These are phyloP conservation scores for Stylophora pistillata DNA, from an alignment of 64 coral and sea anemone species.

Conservation along the genomic window DNA sequence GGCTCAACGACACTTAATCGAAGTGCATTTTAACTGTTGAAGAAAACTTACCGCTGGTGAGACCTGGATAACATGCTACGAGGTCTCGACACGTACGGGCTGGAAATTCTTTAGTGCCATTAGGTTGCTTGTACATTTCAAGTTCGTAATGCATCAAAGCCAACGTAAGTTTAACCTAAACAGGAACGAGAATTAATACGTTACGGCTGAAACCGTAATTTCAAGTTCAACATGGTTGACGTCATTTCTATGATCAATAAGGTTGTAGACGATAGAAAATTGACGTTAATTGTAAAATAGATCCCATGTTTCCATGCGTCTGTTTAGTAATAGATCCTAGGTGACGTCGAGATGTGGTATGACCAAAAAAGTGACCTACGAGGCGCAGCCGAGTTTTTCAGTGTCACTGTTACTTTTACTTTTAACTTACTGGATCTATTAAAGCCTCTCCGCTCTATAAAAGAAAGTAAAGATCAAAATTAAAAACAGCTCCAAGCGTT, in stretches of 20 bases:
- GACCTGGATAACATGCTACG: constrained; percentile 40
- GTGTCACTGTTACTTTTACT: too few relatives aligned
- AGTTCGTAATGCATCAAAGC: constrained; percentile 49
- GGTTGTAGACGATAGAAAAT: too few relatives aligned
- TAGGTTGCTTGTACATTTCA: constrained; percentile 50
- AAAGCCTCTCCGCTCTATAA: not conserved
- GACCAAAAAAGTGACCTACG: too few relatives aligned
- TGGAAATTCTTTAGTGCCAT: constrained; percentile 50
- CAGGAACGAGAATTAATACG: not conserved
- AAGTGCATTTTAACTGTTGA: not conserved
- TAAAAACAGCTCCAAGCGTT: not conserved
- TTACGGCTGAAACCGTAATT: too few relatives aligned
- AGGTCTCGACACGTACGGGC: constrained; percentile 59
- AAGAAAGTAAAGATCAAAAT: not conserved
- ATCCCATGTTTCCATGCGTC: too few relatives aligned
- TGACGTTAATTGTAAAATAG: too few relatives aligned
- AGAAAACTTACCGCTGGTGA: constrained; percentile 41
- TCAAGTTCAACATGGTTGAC: too few relatives aligned
- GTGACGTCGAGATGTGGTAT: too few relatives aligned
- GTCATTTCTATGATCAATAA: too few relatives aligned
- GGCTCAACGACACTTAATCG: not conserved
- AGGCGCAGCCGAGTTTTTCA: too few relatives aligned
- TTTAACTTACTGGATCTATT: constrained; percentile 24
- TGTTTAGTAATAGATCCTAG: too few relatives aligned
- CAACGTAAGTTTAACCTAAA: constrained; percentile 28